Base-by-base conservation (phyloP, 2,888 invertebrate genomes). In the Clistopyga incitator region DNA sequence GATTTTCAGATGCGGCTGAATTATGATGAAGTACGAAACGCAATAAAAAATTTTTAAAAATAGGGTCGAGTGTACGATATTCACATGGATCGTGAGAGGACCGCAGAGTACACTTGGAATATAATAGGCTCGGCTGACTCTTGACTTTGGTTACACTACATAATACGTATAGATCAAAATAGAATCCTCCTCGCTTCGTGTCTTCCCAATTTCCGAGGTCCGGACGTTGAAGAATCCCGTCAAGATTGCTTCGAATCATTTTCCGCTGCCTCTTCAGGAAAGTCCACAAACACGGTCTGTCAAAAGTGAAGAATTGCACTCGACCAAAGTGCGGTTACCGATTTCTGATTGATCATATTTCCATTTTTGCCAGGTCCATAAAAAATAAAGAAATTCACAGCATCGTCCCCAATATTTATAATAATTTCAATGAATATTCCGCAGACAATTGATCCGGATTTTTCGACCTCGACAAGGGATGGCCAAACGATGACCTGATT, bases 11-110 rank as follows among this genome's bases (percentile, higher is more conserved):
- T 56, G 56, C 13, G 13, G 56, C 10, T 25, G 25, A 13, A 56
- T 25, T 13, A 25, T 25, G 25, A 56, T 23, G 15, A 23, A 23
- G 56, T 23, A 11, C 0, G 25, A 23, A 56, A 13, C 25, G 56
- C 25, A 23, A 56, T 15, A 56, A 56, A 56, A 56, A n/a, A n/a
- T n/a, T n/a, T n/a, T n/a, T n/a, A n/a, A n/a, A n/a, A 38, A 38
- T 38, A 23, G 25, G 56, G 56, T 56, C 25, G 25, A 56, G 56
- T 25, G 25, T 25, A 25, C 56, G 56, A 56, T 25, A 25, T n/a
- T n/a, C 4, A 56, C 25, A 15, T 56, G 56, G 25, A 23, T 23
- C 56, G 25, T 11, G 52, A 10, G 20, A 20, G 25, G 25, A 6
- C 25, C 13, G 56, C 25, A 25, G 15, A 56, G 25, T 56, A 25